These are phyloP conservation scores for Drosophila mettleri DNA, from an alignment of 2,888 invertebrate genomes.

Conservation along the genomic window DNA sequence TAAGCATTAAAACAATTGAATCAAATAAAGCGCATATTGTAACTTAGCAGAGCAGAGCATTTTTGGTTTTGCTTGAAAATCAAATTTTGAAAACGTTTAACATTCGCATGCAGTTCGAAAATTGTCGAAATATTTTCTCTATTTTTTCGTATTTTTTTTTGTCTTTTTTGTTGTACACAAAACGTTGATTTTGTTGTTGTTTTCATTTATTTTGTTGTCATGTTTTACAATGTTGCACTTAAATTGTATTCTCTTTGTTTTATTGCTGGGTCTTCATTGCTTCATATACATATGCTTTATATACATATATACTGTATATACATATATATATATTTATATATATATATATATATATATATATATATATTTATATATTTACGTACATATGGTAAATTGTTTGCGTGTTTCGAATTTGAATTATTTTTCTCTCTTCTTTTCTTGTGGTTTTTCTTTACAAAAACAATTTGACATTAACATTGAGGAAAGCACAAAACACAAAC, in stretches of 20 bases:
- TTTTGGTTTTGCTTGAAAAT: conserved; percentile 35
- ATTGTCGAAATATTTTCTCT: conserved; percentile 23
- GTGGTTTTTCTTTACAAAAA: conserved; percentile 31
- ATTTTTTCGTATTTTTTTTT: conserved; percentile 23
- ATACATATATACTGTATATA: conserved; percentile 27
- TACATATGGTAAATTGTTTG: conserved; percentile 72
- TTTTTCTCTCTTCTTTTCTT: not conserved
- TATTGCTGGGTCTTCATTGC: conserved; percentile 61
- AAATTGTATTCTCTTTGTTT: conserved; percentile 67
- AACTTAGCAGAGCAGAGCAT: conserved; percentile 70
- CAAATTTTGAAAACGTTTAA: conserved; percentile 64
- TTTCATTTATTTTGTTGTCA: conserved; percentile 60
- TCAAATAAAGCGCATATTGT: conserved; percentile 72
- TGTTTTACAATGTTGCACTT: conserved; percentile 79
- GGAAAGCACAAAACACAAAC: conserved; percentile 69
- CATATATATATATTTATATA: conserved; percentile 20
- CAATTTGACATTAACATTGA: conserved; percentile 51
- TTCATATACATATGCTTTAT: conserved; percentile 32
- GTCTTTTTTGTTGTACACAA: conserved; percentile 24
- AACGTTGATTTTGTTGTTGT: conserved; percentile 38
- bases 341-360: conserved; percentile 20
- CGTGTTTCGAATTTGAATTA: conserved; percentile 58
- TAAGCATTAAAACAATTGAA: conserved; percentile 71
- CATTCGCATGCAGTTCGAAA: conserved; percentile 65
- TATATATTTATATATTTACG: conserved; percentile 28